These are phyloP conservation scores for Pipra filicauda DNA, from an alignment of 2,113 vertebrate species.

Conservation along the genomic window DNA sequence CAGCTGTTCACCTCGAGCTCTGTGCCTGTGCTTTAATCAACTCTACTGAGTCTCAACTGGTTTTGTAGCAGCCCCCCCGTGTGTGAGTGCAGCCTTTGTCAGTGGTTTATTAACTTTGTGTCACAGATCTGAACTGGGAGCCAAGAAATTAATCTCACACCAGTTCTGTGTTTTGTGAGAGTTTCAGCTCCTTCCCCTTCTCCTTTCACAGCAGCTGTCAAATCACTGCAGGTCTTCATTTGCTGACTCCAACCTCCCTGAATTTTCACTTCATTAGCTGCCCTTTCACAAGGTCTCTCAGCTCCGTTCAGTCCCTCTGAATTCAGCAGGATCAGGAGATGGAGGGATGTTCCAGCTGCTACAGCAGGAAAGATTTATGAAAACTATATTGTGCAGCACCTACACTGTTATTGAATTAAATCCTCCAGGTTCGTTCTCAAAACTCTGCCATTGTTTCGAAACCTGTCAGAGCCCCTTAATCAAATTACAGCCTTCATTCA, in stretches of 20 bases:
- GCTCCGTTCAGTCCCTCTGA: neutral
- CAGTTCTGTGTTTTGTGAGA: neutral
- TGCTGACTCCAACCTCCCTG: neutral
- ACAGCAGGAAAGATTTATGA: neutral
- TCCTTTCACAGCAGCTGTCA: neutral
- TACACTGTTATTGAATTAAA: neutral
- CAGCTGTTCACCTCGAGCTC: neutral
- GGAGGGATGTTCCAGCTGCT: neutral
- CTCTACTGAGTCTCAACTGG: neutral
- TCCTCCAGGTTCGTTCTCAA: neutral
- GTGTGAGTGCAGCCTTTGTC: neutral
- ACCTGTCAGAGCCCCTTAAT: neutral
- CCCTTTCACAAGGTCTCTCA: neutral
- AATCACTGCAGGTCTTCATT: neutral
- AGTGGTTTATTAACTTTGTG: neutral
- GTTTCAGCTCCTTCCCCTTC: neutral
- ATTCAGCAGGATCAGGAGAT: neutral
- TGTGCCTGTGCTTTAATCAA: neutral
- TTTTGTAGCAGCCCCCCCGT: neutral
- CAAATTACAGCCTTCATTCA: constrained; percentile 10
- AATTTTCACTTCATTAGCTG: neutral
- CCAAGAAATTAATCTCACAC: neutral
- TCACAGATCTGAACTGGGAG: neutral
- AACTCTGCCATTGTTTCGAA: neutral
- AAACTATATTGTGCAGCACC: neutral